These are phyloP conservation scores for Urocyon cinereoargenteus DNA, from an alignment of 2,797 vertebrate genomes.

Conservation along the genomic window DNA sequence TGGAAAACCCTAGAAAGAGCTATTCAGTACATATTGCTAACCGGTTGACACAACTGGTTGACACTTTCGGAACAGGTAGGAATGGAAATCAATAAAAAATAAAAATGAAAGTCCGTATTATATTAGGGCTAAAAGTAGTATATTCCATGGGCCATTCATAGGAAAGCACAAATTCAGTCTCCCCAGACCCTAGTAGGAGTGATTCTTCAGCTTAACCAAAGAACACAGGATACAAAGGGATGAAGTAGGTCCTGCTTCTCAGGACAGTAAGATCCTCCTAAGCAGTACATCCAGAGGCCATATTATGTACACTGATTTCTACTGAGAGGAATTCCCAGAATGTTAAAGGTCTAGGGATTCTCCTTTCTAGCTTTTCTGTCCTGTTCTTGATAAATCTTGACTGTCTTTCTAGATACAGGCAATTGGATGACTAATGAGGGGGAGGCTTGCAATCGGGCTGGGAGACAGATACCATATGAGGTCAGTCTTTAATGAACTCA, in stretches of 20 bases:
- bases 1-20: background rate
- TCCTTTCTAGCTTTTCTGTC: background rate
- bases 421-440: background rate
- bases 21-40: background rate
- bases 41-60: background rate
- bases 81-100: background rate
- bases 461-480: background rate
- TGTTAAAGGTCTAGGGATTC: background rate
- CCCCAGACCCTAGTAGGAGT: background rate
- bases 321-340: background rate
- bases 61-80: background rate
- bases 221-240: background rate
- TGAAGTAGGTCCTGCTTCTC: background rate
- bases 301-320: background rate
- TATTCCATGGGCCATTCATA: constrained; percentile 3
- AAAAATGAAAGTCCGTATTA: background rate
- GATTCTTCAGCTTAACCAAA: background rate
- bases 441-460: background rate
- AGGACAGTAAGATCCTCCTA: background rate
- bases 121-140: background rate
- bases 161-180: background rate
- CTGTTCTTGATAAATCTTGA: background rate
- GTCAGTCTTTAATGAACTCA: background rate
- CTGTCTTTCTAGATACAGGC: background rate
- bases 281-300: background rate